These are phyloP conservation scores for Meloe dianella DNA, from an alignment of 2,888 invertebrate species.

Conservation along the genomic window DNA sequence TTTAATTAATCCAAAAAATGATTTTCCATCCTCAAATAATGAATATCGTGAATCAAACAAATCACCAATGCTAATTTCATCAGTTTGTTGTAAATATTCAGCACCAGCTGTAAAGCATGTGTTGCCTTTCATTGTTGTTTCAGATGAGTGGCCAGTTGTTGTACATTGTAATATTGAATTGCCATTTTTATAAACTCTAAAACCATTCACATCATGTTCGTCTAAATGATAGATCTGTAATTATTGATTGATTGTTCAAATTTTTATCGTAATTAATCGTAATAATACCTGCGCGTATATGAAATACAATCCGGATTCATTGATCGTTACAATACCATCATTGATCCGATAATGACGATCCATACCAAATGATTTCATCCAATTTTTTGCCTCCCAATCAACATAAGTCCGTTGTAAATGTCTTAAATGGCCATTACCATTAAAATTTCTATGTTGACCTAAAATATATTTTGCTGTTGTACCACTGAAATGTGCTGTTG, in stretches of 20 bases:
- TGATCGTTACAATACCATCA: slow-evolving; percentile 72
- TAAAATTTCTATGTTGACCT: slow-evolving; percentile 65
- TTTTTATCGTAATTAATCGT: background rate
- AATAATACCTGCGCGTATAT: slow-evolving; percentile 73
- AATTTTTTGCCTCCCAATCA: slow-evolving; percentile 70
- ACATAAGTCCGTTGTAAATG: slow-evolving; percentile 69
- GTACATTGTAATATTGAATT: slow-evolving; percentile 75
- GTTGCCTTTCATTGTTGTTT: slow-evolving; percentile 67
- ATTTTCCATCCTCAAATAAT: slow-evolving; percentile 76
- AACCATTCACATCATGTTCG: slow-evolving; percentile 77
- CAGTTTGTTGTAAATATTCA: slow-evolving; percentile 68
- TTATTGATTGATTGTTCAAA: background rate
- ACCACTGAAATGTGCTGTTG: slow-evolving; percentile 69
- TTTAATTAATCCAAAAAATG: slow-evolving; percentile 83
- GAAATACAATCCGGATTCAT: slow-evolving; percentile 75
- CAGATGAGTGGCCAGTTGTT: slow-evolving; percentile 66
- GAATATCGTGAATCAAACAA: slow-evolving; percentile 72
- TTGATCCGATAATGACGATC: slow-evolving; percentile 66
- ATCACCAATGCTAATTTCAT: slow-evolving; percentile 73
- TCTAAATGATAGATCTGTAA: slow-evolving; percentile 79
- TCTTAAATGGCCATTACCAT: slow-evolving; percentile 71
- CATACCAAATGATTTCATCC: slow-evolving; percentile 68
- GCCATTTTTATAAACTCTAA: slow-evolving; percentile 70
- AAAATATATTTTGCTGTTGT: slow-evolving; percentile 67
- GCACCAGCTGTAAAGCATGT: slow-evolving; percentile 78